Evolutionary conservation across 1,140 invertebrate genomes (phyloP).

Genomic region (Anastrepha obliqua): DNA sequence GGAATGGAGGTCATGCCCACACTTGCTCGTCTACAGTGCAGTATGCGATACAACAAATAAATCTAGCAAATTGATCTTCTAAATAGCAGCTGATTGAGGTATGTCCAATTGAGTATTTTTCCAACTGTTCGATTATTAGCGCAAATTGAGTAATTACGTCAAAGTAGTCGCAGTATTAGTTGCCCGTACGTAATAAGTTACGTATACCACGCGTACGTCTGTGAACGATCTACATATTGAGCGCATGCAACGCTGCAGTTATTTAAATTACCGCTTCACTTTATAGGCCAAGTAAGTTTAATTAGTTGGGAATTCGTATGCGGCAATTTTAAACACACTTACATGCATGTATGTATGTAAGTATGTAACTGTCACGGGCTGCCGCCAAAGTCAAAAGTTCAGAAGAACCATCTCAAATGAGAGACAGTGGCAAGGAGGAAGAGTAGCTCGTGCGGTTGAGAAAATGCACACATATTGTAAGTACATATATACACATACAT

Average conservation of each 20-base stretch:
- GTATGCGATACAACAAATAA: too few relatives aligned
- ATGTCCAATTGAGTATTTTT: not conserved
- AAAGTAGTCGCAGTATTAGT: not conserved
- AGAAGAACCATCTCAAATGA: too few relatives aligned
- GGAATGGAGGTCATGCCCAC: too few relatives aligned
- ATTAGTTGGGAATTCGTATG: not conserved
- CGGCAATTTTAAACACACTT: not conserved
- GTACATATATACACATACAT: not conserved
- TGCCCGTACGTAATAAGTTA: not conserved
- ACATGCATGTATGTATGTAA: not conserved
- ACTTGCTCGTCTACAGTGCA: too few relatives aligned
- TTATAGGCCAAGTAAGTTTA: not conserved
- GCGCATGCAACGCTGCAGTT: too few relatives aligned
- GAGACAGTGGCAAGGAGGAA: too few relatives aligned
- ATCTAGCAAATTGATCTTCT: too few relatives aligned
- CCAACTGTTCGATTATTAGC: not conserved
- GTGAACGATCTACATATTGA: not conserved
- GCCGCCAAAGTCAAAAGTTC: too few relatives aligned
- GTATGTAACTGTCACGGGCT: not conserved
- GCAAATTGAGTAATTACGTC: conserved; percentile 5
- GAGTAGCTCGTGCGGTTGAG: too few relatives aligned
- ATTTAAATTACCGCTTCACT: not conserved
- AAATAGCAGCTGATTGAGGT: too few relatives aligned
- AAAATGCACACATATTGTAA: not conserved
- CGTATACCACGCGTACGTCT: conserved; percentile 30